phyloP scores from a whole-genome alignment of 2,888 invertebrate species.

The Peribatodes rhomboidaria region DNA sequence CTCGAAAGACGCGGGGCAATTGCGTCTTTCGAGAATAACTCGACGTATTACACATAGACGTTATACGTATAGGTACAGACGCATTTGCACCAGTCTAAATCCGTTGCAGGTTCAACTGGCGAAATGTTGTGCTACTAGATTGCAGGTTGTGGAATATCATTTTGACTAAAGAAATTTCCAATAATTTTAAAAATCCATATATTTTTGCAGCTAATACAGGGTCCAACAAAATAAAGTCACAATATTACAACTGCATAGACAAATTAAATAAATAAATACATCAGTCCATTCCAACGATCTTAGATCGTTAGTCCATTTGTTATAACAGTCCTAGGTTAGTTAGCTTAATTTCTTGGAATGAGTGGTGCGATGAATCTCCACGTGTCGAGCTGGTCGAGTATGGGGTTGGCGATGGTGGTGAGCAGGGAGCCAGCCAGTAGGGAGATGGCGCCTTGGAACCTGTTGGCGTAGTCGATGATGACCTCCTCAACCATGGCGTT shows the following conservation, averaged over 20 bases:
- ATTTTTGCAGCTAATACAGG: neutral
- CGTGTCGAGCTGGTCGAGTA: constrained; percentile 69
- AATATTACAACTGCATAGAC: neutral
- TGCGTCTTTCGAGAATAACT: too few relatives aligned
- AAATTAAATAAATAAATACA: constrained; percentile 2
- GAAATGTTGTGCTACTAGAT: too few relatives aligned
- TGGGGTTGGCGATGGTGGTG: constrained; percentile 59
- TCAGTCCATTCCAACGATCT: neutral
- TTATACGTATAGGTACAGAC: too few relatives aligned
- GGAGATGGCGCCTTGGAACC: constrained; percentile 70
- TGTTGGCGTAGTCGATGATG: constrained; percentile 68
- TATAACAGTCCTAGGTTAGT: neutral
- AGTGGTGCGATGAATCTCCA: constrained; percentile 70
- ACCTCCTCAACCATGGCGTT: constrained; percentile 76
- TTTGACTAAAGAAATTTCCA: too few relatives aligned
- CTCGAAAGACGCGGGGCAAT: too few relatives aligned
- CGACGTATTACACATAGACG: too few relatives aligned
- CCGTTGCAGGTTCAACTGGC: too few relatives aligned
- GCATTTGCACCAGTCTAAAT: too few relatives aligned
- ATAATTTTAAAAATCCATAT: too few relatives aligned
- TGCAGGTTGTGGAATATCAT: too few relatives aligned
- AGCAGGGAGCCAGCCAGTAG: constrained; percentile 41
- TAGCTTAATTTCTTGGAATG: constrained; percentile 49
- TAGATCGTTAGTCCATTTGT: too few relatives aligned
- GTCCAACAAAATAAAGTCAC: neutral